phyloP scores from a whole-genome alignment of 2,797 vertebrate species.

The Karalla daura region DNA sequence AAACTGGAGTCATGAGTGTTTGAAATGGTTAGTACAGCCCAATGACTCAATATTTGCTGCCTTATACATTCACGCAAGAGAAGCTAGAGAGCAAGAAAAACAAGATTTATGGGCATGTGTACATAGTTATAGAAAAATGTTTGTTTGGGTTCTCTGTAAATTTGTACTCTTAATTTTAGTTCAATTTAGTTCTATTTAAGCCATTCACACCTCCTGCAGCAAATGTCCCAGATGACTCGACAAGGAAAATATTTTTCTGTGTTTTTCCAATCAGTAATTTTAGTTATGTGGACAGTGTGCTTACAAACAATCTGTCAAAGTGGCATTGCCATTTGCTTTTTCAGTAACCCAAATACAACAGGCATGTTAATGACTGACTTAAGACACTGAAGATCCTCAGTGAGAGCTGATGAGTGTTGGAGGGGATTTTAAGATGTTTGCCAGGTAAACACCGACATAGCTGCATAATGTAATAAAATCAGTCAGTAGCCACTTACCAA shows the following conservation, averaged over 20 bases:
- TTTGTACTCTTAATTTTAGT: background rate
- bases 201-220: background rate
- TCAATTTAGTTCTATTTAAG: background rate
- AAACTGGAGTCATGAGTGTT: slow-evolving; percentile 3
- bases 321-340: background rate
- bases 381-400: background rate
- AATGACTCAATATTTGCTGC: background rate
- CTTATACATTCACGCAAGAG: background rate
- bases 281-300: background rate
- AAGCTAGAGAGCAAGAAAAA: background rate
- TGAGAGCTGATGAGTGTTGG: background rate
- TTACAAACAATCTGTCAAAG: background rate
- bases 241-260: background rate
- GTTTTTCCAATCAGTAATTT: background rate
- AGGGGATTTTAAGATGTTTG: background rate
- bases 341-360: background rate
- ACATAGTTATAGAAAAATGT: background rate
- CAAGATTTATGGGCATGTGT: background rate
- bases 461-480: background rate
- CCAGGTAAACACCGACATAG: background rate
- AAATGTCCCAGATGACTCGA: background rate
- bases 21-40: background rate
- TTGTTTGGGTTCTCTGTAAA: background rate
- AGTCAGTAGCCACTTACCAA: background rate
- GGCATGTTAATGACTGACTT: background rate